Conservation (phyloP, 2,888 invertebrate species). For the Hetaerina titia region DNA sequence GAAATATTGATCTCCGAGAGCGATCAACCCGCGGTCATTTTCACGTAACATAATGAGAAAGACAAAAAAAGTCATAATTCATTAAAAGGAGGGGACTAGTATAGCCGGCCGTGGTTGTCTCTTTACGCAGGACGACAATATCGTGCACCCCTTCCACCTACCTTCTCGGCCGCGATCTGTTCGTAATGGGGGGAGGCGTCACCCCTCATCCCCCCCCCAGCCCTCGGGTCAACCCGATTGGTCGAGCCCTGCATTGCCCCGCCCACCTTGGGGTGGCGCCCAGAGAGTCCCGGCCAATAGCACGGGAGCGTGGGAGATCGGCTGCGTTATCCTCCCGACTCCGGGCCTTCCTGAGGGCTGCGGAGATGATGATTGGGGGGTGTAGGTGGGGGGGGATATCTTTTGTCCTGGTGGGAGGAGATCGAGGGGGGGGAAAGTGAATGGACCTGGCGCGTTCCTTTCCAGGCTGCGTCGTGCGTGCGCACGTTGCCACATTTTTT, state of each 20-base stretch:
- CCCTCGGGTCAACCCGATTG: neutral
- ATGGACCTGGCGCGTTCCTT: neutral
- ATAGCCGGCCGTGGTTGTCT: neutral
- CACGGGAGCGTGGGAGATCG: neutral
- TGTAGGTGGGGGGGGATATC: neutral
- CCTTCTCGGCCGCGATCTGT: neutral
- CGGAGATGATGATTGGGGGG: neutral
- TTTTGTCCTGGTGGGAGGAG: neutral
- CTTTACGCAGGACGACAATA: slow-evolving; percentile 21
- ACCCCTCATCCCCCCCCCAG: neutral
- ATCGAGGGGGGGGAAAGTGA: neutral
- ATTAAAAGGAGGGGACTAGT: neutral
- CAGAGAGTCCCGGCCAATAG: neutral
- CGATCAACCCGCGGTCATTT: no score
- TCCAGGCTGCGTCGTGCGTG: neutral
- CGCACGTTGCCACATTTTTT: neutral
- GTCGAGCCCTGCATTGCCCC: slow-evolving; percentile 9
- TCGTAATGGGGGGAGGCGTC: slow-evolving; percentile 26
- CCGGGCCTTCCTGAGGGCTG: neutral
- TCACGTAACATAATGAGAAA: neutral
- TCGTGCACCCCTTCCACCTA: neutral
- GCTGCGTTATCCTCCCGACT: slow-evolving; percentile 32
- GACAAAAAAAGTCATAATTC: neutral
- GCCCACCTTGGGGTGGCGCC: slow-evolving; percentile 47
- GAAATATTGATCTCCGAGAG: neutral